Evolutionary conservation across 2,888 invertebrate genomes (phyloP), one percentile per base, ranked within the genome.

Genomic region (Ischnus inquisitorius): DNA sequence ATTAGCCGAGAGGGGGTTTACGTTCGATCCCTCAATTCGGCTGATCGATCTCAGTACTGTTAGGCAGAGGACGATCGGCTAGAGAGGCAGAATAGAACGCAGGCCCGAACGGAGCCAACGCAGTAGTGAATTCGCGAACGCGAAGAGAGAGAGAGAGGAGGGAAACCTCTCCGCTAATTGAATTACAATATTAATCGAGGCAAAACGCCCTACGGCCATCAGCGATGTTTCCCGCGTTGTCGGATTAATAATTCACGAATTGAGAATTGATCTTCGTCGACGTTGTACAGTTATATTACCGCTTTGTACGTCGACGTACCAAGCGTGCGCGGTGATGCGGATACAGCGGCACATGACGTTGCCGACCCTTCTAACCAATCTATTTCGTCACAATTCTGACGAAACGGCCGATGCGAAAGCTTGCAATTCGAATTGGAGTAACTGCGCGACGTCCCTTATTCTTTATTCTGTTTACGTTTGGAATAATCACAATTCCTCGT

Each of bases 111-210:
- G 74, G 62, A 86, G 84, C 68, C 75, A 79, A 46, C 60, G 51
- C 57, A 51, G 64, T 71, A 51, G 64, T 71, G 71, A 77, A 46
- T 75, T 74, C 39, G 67, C 57, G 71, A 64, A 65, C 71, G 54
- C 72, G 41, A 8, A 34, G 34, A 34, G 34, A 34, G 34, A 8
- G 34, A 34, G 34, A 34, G 34, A 34, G 34, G 34, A 71, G 64
- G 41, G 72, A 79, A 72, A 54, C 54, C 74, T 39, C 76, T 77
- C 67, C 57, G 84, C 84, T 87, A 87, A 87, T 82, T 87, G 85
- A 87, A 87, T 84, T 87, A 85, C 83, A 87, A 87, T 87, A 86
- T 87, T 86, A 87, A 87, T 85, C 84, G 86, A 85, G 83, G 82
- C 84, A 84, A 84, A 84, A 84, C 71, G 82, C 79, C 78, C 79